Evolutionary conservation across 2,888 invertebrate genomes (phyloP).

Genomic region (Calephelis perditalis): DNA sequence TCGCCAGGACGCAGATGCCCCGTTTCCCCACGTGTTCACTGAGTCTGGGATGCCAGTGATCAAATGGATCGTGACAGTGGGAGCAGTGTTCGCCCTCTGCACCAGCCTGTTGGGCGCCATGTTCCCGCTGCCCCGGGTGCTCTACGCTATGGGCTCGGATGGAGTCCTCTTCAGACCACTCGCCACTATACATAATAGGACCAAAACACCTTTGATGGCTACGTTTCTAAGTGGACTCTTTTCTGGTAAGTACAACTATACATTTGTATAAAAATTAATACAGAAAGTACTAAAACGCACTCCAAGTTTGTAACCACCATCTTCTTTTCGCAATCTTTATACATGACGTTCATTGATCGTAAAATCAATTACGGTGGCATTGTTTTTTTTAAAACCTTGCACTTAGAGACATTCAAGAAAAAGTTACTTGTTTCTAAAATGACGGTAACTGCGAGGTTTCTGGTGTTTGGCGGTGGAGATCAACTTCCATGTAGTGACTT

Average conservation of each 20-base stretch:
- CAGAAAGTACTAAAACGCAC: no score
- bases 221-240: constrained; percentile 87
- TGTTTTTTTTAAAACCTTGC: no score
- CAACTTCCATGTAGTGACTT: no score
- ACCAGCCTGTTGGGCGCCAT: constrained; percentile 92
- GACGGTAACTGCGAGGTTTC: no score
- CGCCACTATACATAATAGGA: constrained; percentile 82
- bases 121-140: constrained; percentile 91
- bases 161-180: constrained; percentile 88
- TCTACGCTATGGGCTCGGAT: constrained; percentile 95
- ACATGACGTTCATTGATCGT: no score
- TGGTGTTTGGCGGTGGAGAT: no score
- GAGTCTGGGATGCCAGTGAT: constrained; percentile 86
- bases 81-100: constrained; percentile 94
- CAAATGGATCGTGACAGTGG: constrained; percentile 93
- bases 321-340: no score
- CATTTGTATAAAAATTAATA: no score
- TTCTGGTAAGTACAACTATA: constrained; percentile 72
- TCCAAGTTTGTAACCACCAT: no score
- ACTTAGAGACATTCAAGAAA: no score
- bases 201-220: constrained; percentile 88
- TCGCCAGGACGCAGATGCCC: constrained; percentile 86
- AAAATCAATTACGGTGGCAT: no score
- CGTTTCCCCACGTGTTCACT: constrained; percentile 91
- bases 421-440: no score